Evolutionary conservation across 2,888 invertebrate genomes (phyloP), one percentile per base, ranked within the genome.

Genomic region (Scaptomyza flava): DNA sequence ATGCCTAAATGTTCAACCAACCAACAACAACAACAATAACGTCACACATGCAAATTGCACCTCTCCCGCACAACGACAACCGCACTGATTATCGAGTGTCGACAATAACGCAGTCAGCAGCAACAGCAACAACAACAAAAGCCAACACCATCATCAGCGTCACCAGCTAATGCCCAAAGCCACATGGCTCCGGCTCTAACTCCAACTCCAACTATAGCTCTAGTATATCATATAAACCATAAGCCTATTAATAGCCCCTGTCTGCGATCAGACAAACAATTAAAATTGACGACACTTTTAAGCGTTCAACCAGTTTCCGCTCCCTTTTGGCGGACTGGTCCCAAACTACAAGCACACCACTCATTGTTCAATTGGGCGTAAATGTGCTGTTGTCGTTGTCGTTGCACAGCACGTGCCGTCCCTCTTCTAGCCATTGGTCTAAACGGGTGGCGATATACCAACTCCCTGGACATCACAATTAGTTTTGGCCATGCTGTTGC

Each of bases 201-300:
- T 6, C 36, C 6, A 3, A 59, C 61, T 53, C 38, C 61, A 64
- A 57, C 61, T 57, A 63, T 53, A 64, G 61, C 68, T 62, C 71
- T 73, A 77, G 79, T 86, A 77, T 86, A 85, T 85, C 83, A 86
- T 77, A 75, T 72, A 69, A 69, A 60, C 86, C 84, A 83, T 86
- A 83, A 83, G 86, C 82, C 82, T 86, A 83, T 83, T 83, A 83
- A 86, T 86, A 83, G 83, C 77, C 70, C 74, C 77, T 77, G 82
- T 86, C 86, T 83, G 81, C 81, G 86, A 82, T 85, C 86, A 68
- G 84, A 75, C 86, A 83, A 83, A 83, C 86, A 83, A 83, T 83
- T 83, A 83, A 86, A 83, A 83, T 83, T 83, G 82, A 83, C 86
- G 86, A 72, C 82, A 79, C 77, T 83, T 86, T 85, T 72, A 79